Evolutionary conservation across 1,140 invertebrate genomes (phyloP), one percentile per base, ranked within the genome.

Genomic region (Sitophilus oryzae): DNA sequence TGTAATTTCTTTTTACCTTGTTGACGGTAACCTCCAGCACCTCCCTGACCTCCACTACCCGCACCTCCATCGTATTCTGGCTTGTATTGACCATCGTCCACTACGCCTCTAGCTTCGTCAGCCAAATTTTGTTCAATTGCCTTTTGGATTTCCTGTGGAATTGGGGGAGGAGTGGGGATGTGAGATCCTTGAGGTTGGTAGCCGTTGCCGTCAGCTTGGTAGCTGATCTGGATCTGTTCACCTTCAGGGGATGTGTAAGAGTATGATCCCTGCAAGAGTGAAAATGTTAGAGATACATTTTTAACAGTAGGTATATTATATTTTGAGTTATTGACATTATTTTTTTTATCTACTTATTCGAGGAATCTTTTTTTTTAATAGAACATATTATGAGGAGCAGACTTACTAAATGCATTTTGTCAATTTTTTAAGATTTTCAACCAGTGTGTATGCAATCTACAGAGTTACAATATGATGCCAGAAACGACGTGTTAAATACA

Each of bases 181-280:
- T 76, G 75, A 9, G 59, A 20, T 6, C 75, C 75, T 40, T 74
- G 61, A 3, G 78, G 66, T 50, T 71, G 72, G 65, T 78, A 82
- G 6, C 80, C 80, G 20, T 76, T 73, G 42, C 76, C 74, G 49
- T 79, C 79, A 6, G 80, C 79, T 23, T 75, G 74, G 59, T 81
- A 82, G 9, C 69, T 74, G 43, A 81, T 71, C 2, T 71, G 69
- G 51, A 80, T 74, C 18, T 74, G 63, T 14, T 74, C 67, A 18
- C 77, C 77, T 34, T 80, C 77, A 0, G 77, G 74, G 18, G 77
- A 77, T 4, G 74, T 76, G 63, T 81, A 82, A 14, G 73, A 74
- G 62, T 75, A 80, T 3, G 73, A 74, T 35, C 79, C 79, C 59
- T 78, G 72, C 0, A 74, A 76, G 11, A 76, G 74, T 25, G 8